A percentile compares a stretch with the other conserved stretches of the same genome.
These are phyloP conservation scores for Plagodis dolabraria DNA, from an alignment of 2,888 invertebrate genomes.

Conservation along the genomic window DNA sequence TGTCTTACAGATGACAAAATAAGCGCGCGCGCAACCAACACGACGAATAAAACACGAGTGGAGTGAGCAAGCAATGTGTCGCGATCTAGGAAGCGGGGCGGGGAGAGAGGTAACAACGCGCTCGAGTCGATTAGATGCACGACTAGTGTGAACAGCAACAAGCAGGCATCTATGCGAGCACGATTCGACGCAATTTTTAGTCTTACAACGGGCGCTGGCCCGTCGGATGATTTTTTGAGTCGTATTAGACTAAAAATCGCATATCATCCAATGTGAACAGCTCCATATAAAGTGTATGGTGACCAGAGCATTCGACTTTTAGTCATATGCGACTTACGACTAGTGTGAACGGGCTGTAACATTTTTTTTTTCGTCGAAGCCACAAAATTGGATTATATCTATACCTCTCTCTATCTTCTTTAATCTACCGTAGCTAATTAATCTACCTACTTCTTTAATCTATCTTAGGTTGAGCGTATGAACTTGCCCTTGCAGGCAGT, in stretches of 20 bases:
- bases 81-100: slow-evolving; percentile 18
- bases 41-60: slow-evolving; percentile 17
- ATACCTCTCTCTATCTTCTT: no score
- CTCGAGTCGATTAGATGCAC: slow-evolving; percentile 18
- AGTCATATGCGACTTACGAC: slow-evolving; percentile 9
- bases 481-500: no score
- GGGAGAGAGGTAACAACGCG: slow-evolving; percentile 19
- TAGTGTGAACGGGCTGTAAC: no score
- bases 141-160: slow-evolving; percentile 18
- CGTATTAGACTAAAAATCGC: slow-evolving; percentile 18
- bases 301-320: slow-evolving; percentile 28
- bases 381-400: no score
- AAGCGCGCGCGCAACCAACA: slow-evolving; percentile 19
- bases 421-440: no score
- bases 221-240: slow-evolving; percentile 21
- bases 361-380: no score
- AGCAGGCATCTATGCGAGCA: slow-evolving; percentile 20
- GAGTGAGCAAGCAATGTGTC: slow-evolving; percentile 14
- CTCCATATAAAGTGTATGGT: slow-evolving; percentile 28
- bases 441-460: no score
- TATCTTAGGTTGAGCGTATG: no score
- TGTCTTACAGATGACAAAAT: slow-evolving; percentile 18
- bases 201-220: slow-evolving; percentile 22
- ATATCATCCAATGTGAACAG: slow-evolving; percentile 25
- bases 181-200: slow-evolving; percentile 20